Evolutionary conservation across 2,888 invertebrate genomes (phyloP).

Genomic region (Gnatocerus cornutus): DNA sequence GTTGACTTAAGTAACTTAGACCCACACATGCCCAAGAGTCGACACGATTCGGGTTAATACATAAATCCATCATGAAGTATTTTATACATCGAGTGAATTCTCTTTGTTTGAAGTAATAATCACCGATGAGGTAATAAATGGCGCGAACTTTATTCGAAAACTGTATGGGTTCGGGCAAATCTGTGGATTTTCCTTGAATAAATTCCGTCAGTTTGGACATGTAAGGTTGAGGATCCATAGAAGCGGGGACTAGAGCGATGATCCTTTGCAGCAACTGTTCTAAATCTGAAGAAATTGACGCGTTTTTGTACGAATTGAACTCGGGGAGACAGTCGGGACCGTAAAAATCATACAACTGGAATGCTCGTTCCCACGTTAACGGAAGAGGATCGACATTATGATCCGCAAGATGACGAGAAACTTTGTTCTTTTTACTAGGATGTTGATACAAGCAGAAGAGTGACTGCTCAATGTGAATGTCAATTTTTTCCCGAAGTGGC

Average conservation of each 20-base stretch:
- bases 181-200: slow-evolving; percentile 73
- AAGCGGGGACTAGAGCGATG: slow-evolving; percentile 79
- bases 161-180: slow-evolving; percentile 63
- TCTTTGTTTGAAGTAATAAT: slow-evolving; percentile 92
- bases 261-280: slow-evolving; percentile 84
- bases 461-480: slow-evolving; percentile 88
- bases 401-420: slow-evolving; percentile 79
- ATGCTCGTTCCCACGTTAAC: slow-evolving; percentile 83
- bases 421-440: slow-evolving; percentile 81
- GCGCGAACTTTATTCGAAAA: slow-evolving; percentile 73
- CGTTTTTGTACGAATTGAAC: slow-evolving; percentile 83
- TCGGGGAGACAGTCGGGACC: slow-evolving; percentile 86
- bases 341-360: slow-evolving; percentile 86
- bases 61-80: slow-evolving; percentile 88
- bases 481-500: slow-evolving; percentile 79
- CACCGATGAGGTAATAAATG: slow-evolving; percentile 92
- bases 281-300: slow-evolving; percentile 88
- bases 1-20: slow-evolving; percentile 82
- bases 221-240: slow-evolving; percentile 78
- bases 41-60: slow-evolving; percentile 84
- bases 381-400: slow-evolving; percentile 83
- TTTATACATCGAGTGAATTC: slow-evolving; percentile 82
- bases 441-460: slow-evolving; percentile 90
- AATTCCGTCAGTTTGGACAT: slow-evolving; percentile 70
- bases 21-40: slow-evolving; percentile 97